Percentiles rank a stretch among this genome's conserved stretches.
These are phyloP conservation scores for Chrysotoxum bicinctum DNA, from an alignment of 2,888 invertebrate genomes.

Conservation along the genomic window DNA sequence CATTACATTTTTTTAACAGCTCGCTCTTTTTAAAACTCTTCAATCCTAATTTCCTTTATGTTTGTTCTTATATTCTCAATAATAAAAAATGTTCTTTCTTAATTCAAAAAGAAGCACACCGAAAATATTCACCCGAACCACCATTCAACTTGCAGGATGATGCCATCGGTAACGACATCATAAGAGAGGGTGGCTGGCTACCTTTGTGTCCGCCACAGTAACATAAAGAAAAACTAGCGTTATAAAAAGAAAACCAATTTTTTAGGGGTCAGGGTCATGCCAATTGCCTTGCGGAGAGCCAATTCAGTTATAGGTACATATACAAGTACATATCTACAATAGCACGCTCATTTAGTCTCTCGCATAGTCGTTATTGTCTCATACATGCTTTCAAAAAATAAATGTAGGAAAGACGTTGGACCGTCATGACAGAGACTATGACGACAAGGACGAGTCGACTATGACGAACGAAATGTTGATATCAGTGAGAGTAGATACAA, in stretches of 20 bases:
- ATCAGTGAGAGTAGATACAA: constrained; percentile 35
- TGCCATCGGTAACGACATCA: neutral
- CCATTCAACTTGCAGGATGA: constrained; percentile 39
- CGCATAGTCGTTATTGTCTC: constrained; percentile 3
- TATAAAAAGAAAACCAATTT: constrained; percentile 16
- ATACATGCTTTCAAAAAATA: constrained; percentile 24
- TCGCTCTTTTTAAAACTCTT: neutral
- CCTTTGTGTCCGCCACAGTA: constrained; percentile 43
- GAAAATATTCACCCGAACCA: constrained; percentile 5
- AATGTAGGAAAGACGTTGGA: constrained; percentile 42
- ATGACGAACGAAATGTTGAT: constrained; percentile 42
- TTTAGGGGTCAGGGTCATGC: constrained; percentile 69
- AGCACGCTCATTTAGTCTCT: constrained; percentile 20
- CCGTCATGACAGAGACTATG: constrained; percentile 26
- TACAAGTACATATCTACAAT: neutral
- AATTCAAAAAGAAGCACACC: neutral
- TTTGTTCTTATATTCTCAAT: neutral
- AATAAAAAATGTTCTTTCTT: neutral
- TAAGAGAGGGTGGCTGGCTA: constrained; percentile 24
- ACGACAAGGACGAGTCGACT: constrained; percentile 7
- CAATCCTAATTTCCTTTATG: neutral
- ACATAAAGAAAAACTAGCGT: neutral
- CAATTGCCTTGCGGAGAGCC: constrained; percentile 39
- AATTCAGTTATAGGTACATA: neutral
- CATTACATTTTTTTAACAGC: too few species aligned